These are phyloP conservation scores for Eumaeus atala DNA, from an alignment of 1,140 invertebrate genomes.

Conservation along the genomic window DNA sequence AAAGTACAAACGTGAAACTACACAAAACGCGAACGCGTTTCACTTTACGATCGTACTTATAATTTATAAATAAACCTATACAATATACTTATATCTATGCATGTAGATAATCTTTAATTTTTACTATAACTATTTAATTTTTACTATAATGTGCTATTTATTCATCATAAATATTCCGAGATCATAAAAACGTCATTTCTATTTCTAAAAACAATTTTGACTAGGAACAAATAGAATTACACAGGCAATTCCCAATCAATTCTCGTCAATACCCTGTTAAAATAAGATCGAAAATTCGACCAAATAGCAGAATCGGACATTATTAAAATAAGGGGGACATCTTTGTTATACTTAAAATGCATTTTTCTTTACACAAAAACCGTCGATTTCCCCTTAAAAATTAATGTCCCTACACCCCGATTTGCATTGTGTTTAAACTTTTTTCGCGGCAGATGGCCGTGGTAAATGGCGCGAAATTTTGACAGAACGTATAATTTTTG, in stretches of 20 bases:
- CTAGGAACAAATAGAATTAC: not conserved
- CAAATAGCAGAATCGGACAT: constrained; percentile 33
- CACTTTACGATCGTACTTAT: no score
- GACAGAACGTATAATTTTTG: constrained; percentile 67
- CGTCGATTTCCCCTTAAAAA: constrained; percentile 66
- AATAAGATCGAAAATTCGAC: not conserved
- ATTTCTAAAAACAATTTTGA: not conserved
- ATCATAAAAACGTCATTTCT: not conserved
- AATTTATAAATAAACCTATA: no score
- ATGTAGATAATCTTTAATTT: no score
- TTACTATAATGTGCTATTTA: no score
- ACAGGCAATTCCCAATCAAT: not conserved
- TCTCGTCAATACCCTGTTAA: not conserved
- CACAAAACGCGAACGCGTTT: no score
- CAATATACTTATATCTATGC: no score
- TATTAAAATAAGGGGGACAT: constrained; percentile 61
- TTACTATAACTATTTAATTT: no score
- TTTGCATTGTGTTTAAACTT: constrained; percentile 71
- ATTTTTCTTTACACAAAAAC: constrained; percentile 63
- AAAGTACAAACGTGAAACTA: no score
- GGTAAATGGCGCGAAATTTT: constrained; percentile 71
- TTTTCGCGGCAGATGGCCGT: constrained; percentile 59
- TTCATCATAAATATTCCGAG: not conserved
- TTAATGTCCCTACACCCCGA: constrained; percentile 66
- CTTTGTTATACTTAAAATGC: constrained; percentile 63